Evolutionary conservation across 2,797 vertebrate genomes (phyloP), one percentile per base, ranked within the genome.

Genomic region (Phoeniculus purpureus): DNA sequence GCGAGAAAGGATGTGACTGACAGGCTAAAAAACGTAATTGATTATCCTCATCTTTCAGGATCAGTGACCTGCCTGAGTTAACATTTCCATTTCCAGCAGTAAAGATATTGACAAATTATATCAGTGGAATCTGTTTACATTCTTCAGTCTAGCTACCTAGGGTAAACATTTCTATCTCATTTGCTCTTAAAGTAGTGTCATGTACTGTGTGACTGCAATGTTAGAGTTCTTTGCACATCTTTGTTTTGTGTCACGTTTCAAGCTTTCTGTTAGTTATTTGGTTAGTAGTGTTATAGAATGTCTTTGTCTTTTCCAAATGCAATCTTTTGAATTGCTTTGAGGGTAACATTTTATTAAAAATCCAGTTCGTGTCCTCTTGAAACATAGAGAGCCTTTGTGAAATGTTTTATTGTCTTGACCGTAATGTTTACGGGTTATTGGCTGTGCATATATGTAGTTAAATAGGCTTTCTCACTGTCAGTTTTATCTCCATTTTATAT

Each of bases 141-240:
- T 91, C 45, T 77, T 94, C 81, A 71, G n/a, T 71, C 68, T 86
- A 61, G 47, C 65, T 91, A 68, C 64, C 50, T 71, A 82, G 60
- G 29, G 90, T 89, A 94, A 95, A 94, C 92, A 95, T 94, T 92
- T 95, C 19, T 60, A 55, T 91, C 65, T 66, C 25, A 64, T 73
- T 92, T 95, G 72, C 48, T 87, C 25, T 71, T 75, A 83, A 90
- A 91, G 37, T 76, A 55, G 47, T 75, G 81, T 26, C 73, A 72
- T 82, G 62, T 60, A 72, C 15, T 65, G 22, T 65, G 22, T n/a
- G 79, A 43, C 70, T 89, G 62, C 73, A 54, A 6, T 48, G 66
- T 82, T 66, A 87, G 62, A 48, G 48, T 72, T n/a, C 27, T 92
- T 91, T 29, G 25, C 19, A 43, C 61, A 29, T 87, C 65, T 55